Conservation (phyloP, 2,113 vertebrate species). For the Orycteropus afer region DNA sequence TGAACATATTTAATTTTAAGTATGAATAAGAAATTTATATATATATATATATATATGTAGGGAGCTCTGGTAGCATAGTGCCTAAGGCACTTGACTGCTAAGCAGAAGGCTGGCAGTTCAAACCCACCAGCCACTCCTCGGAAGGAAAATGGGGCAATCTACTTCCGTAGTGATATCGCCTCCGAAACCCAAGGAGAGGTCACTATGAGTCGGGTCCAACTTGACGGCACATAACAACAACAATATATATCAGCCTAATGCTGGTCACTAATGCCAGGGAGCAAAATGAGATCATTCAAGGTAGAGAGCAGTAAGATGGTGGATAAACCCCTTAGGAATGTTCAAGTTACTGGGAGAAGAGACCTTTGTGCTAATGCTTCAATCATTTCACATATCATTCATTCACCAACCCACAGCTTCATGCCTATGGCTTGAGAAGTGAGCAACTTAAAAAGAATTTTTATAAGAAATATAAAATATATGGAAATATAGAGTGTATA, state of each 20-base stretch:
- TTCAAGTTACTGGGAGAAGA: not conserved
- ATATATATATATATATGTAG: too few species aligned
- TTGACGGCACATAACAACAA: too few species aligned
- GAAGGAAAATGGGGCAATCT: too few species aligned
- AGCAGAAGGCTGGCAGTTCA: too few species aligned
- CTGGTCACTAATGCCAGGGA: not conserved
- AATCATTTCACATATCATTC: not conserved
- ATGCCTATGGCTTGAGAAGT: not conserved
- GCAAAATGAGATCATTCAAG: not conserved
- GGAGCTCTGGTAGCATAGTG: too few species aligned
- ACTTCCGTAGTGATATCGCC: too few species aligned
- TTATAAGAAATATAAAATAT: too few species aligned
- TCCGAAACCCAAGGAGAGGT: too few species aligned
- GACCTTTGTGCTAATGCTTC: not conserved
- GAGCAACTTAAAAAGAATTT: not conserved
- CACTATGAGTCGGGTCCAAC: too few species aligned
- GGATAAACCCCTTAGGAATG: not conserved
- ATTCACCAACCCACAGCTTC: not conserved
- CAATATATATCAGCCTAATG: not conserved
- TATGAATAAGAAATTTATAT: not conserved
- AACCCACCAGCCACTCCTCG: too few species aligned
- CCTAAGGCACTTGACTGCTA: too few species aligned
- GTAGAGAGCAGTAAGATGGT: accelerated
- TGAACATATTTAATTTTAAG: constrained; percentile 1
- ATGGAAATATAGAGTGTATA: not conserved